phyloP scores from a whole-genome alignment of 1,140 invertebrate genomes.

The Chlorops oryzae region DNA sequence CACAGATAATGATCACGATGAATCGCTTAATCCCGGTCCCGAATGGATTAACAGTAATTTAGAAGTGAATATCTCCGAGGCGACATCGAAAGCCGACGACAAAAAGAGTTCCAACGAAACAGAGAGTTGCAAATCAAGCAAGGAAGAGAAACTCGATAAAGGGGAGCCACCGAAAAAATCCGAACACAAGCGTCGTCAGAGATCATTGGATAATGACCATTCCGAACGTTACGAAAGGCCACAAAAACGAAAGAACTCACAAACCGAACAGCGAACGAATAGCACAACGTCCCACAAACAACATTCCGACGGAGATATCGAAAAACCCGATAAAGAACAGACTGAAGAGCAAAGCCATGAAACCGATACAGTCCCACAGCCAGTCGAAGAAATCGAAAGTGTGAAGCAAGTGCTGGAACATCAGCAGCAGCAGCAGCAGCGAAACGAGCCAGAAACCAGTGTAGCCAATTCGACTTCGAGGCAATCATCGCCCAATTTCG shows the following conservation, averaged over 20 bases:
- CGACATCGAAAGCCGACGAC: neutral
- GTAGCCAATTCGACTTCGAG: neutral
- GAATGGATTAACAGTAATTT: slow-evolving; percentile 16
- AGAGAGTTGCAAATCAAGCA: too few relatives aligned
- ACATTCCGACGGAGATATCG: too few relatives aligned
- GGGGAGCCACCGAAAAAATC: too few relatives aligned
- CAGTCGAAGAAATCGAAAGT: slow-evolving; percentile 43
- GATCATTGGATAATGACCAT: too few relatives aligned
- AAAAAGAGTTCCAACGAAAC: neutral
- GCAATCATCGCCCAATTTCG: neutral
- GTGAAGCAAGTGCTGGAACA: slow-evolving; percentile 26
- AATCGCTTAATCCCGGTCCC: slow-evolving; percentile 7
- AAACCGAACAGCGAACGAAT: too few relatives aligned
- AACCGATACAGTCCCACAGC: slow-evolving; percentile 21
- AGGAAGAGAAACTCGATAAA: too few relatives aligned
- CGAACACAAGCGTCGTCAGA: too few relatives aligned
- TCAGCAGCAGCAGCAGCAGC: neutral
- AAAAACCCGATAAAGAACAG: neutral
- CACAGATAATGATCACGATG: slow-evolving; percentile 7
- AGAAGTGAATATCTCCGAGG: slow-evolving; percentile 14
- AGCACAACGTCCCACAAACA: too few relatives aligned
- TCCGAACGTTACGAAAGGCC: too few relatives aligned
- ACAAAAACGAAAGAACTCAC: too few relatives aligned
- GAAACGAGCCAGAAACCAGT: neutral
- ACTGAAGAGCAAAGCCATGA: neutral